These are phyloP conservation scores for Sternarchorhynchus goeldii DNA, from an alignment of 2,797 vertebrate genomes.

Conservation along the genomic window DNA sequence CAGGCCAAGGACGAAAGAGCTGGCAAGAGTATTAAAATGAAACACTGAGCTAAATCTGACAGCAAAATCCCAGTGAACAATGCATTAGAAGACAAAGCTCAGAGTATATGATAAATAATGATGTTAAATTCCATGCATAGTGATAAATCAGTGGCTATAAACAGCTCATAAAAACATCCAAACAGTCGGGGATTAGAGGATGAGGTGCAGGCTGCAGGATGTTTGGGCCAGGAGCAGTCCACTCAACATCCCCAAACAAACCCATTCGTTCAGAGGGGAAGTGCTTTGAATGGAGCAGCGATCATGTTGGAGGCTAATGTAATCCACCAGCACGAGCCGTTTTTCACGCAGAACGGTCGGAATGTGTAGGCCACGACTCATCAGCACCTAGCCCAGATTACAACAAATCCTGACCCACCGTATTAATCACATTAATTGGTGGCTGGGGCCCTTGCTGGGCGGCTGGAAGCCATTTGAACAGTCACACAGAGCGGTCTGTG, in stretches of 20 bases:
- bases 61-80: conserved; percentile 22
- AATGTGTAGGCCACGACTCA: conserved; percentile 16
- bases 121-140: conserved; percentile 42
- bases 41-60: conserved; percentile 38
- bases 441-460: conserved; percentile 28
- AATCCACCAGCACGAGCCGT: not conserved
- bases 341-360: conserved; percentile 25
- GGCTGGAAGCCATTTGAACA: conserved; percentile 59
- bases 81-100: conserved; percentile 31
- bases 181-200: conserved; percentile 50
- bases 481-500: conserved; percentile 54
- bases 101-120: conserved; percentile 52
- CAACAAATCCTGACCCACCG: conserved; percentile 43
- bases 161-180: conserved; percentile 57
- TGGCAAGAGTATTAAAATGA: conserved; percentile 33
- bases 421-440: conserved; percentile 56
- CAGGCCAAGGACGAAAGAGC: conserved; percentile 2
- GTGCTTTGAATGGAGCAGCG: conserved; percentile 38
- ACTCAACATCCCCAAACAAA: conserved; percentile 32
- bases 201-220: conserved; percentile 34
- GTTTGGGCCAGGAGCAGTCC: conserved; percentile 32
- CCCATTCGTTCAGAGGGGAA: conserved; percentile 44
- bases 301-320: conserved; percentile 41
- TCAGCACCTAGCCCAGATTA: conserved; percentile 26
- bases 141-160: conserved; percentile 51